Base-by-base conservation (phyloP, 2,797 vertebrate genomes). In the Urosaurus nigricauda region DNA sequence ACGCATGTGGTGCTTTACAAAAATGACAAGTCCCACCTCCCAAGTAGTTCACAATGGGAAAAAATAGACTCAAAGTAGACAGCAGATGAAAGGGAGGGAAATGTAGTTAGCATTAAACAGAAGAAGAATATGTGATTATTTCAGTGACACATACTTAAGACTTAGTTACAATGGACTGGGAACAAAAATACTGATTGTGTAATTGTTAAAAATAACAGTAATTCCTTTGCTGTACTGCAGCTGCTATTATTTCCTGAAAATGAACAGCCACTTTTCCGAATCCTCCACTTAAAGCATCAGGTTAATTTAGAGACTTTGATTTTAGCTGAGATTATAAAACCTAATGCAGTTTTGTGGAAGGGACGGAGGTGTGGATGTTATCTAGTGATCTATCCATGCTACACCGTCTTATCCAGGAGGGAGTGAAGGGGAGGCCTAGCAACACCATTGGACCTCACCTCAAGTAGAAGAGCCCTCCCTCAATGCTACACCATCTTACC, bases 311-410 rank as follows among this genome's bases (percentile, higher is more conserved):
- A 92, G 84, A 84, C 26, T 92, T 84, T 89, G 83, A 89, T 93
- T 93, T 84, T 24, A 90, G 78, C 79, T 84, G 70, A 89, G 60
- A 70, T n/a, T 75, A 90, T 70, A 92, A 93, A 94, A 63, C 85
- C 40, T 2, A 85, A 65, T 35, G 51, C 13, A 92, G 83, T 87
- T 82, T 90, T 51, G 88, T n/a, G n/a, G 29, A 32, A 9, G 1
- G 91, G 12, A 68, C 29, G 26, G 11, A 85, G 74, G 37, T 21
- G 11, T 26, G 40, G 37, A 24, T 75, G 19, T n/a, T 21, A 53
- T n/a, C 47, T 58, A n/a, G n/a, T n/a, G n/a, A n/a, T n/a, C n/a
- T n/a, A n/a, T n/a, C n/a, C n/a, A n/a, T n/a, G n/a, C n/a, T n/a
- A n/a, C n/a, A n/a, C n/a, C n/a, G n/a, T n/a, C n/a, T n/a, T n/a